Evolutionary conservation across 1,140 invertebrate genomes (phyloP), one percentile per base, ranked within the genome.

Genomic region (Phocides pigmalion): DNA sequence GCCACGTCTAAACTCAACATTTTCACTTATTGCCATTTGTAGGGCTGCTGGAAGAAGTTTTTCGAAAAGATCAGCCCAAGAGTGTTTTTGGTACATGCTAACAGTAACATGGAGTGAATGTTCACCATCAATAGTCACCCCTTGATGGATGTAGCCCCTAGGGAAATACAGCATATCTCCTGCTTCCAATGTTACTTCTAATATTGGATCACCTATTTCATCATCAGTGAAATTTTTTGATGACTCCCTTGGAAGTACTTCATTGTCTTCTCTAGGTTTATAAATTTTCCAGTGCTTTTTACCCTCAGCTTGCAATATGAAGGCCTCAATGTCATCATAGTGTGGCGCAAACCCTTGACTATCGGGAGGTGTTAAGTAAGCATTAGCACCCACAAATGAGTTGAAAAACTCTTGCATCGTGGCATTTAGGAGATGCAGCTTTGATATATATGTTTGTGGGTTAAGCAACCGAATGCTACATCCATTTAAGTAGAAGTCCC

Each of bases 301-400:
- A 0, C 99, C 99, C 93, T 99, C 98, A 4, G 99, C 87, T 92
- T 99, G 99, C 35, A 99, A 81, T 59, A 99, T 95, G 87, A 99
- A 99, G 11, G 98, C 98, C 93, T 99, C 99, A 73, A 99, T 99
- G 80, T 99, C 98, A 93, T 99, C 98, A 90, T 96, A 99, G 92
- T 99, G 98, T 0, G 98, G 98, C 1, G 98, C 98, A 93, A 99
- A 99, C 0, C 98, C 98, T 93, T 99, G 98, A 74, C 96, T 96
- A 59, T 96, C 95, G 5, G 98, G 95, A 11, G 98, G 98, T n/a
- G 98, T 99, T 44, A 99, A 86, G 83, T 99, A 99, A 9, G 96
- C 94, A 94, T 99, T 99, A 1, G 97, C 96, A 6, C 98, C 98
- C 42, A 98, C 97, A 91, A 98, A 96, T 62, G 96, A 98, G 46